A percentile compares a stretch with the other conserved stretches of the same genome.
phyloP scores from a whole-genome alignment of 2,888 invertebrate genomes.

The Brenthis daphne region DNA sequence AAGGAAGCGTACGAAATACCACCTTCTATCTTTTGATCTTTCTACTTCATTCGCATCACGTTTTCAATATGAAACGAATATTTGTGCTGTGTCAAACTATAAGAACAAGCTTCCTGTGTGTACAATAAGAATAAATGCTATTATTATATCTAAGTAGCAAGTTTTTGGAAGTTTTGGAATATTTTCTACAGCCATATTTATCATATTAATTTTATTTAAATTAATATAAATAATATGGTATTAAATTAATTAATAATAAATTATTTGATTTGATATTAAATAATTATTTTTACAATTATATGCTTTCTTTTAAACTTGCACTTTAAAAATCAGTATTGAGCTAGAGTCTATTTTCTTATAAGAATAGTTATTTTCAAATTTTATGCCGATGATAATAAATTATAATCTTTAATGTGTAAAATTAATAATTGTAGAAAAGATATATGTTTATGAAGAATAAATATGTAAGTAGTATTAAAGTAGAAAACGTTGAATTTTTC shows the following conservation, averaged over 20 bases:
- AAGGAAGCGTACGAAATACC: background rate
- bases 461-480: background rate
- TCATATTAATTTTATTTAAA: no score
- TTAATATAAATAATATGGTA: no score
- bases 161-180: no score
- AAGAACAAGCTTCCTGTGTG: background rate
- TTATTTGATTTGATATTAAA: no score
- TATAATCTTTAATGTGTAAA: background rate
- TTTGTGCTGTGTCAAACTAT: constrained; percentile 1
- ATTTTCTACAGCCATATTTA: no score
- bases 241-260: no score
- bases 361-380: background rate
- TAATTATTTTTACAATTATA: no score
- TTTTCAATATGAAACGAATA: constrained; percentile 13
- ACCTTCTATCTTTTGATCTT: constrained; percentile 8
- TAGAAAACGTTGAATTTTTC: no score
- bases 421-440: background rate
- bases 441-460: background rate
- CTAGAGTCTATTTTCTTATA: background rate
- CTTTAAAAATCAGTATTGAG: no score
- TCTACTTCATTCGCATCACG: constrained; percentile 9
- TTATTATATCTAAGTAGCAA: no score
- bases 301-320: no score
- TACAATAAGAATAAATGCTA: background rate
- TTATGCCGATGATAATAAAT: background rate